A percentile compares a stretch with the other conserved stretches of the same genome.
Conservation (phyloP, 1,140 invertebrate genomes). For the Apis dorsata region DNA sequence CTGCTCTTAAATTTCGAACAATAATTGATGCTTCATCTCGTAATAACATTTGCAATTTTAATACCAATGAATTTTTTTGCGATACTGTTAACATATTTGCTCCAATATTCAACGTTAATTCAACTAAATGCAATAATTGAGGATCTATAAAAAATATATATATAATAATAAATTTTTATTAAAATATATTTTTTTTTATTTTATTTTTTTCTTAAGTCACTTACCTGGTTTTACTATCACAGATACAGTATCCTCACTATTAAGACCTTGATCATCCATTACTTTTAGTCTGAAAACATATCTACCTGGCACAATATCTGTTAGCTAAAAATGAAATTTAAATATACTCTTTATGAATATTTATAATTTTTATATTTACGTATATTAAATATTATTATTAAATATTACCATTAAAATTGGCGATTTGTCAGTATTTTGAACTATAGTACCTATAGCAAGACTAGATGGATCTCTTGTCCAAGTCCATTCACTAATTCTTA, state of each 20-base stretch:
- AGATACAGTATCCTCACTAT: conserved; percentile 89
- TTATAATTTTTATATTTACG: background rate
- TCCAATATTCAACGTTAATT: conserved; percentile 88
- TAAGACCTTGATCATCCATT: conserved; percentile 92
- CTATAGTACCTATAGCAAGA: conserved; percentile 90
- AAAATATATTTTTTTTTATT: background rate
- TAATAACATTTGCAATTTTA: conserved; percentile 88
- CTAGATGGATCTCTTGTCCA: conserved; percentile 92
- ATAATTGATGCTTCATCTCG: conserved; percentile 85
- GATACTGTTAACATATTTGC: conserved; percentile 87
- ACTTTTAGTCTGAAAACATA: conserved; percentile 95
- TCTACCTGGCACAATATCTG: conserved; percentile 90
- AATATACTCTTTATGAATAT: background rate
- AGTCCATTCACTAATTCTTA: conserved; percentile 90
- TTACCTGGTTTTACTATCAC: conserved; percentile 90
- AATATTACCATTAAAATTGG: conserved; percentile 87
- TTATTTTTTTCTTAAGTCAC: conserved; percentile 21
- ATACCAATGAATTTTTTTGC: conserved; percentile 87
- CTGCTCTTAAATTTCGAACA: conserved; percentile 83
- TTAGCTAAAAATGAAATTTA: conserved; percentile 81
- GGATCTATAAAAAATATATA: conserved; percentile 81
- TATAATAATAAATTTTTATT: conserved; percentile 12
- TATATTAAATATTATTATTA: background rate
- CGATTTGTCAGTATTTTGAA: conserved; percentile 86
- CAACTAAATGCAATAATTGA: conserved; percentile 87